Percentiles rank a stretch among this genome's conserved stretches.
Evolutionary conservation across 2,888 invertebrate genomes (phyloP).

Genomic region (Acleris literana): DNA sequence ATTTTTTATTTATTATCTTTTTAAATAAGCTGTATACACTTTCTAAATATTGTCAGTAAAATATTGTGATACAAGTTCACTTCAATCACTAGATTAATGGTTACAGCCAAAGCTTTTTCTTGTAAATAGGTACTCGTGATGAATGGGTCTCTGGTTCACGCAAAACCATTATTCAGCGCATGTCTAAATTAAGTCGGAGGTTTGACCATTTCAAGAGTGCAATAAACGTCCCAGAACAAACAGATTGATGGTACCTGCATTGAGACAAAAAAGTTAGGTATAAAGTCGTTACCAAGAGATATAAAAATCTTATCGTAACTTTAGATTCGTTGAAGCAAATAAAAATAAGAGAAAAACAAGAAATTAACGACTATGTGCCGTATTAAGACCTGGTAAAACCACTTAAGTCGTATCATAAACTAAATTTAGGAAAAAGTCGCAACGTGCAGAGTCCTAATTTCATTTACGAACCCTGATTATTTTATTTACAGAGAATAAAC

Average conservation of each 20-base stretch:
- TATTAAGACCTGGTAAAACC: too few relatives aligned
- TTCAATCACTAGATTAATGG: background rate
- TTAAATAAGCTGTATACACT: too few relatives aligned
- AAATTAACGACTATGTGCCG: too few relatives aligned
- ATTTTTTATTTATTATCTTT: too few relatives aligned
- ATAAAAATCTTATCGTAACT: background rate
- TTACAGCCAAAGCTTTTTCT: background rate
- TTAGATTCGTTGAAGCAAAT: too few relatives aligned
- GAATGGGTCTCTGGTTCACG: constrained; percentile 2
- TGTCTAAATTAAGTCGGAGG: constrained; percentile 6
- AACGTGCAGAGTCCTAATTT: too few relatives aligned
- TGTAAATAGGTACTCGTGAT: constrained; percentile 7
- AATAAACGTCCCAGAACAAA: constrained; percentile 2
- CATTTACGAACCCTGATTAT: too few relatives aligned
- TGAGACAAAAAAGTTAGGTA: background rate
- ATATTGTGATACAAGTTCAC: background rate
- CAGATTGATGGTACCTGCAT: background rate
- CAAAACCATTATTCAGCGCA: constrained; percentile 14
- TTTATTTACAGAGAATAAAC: too few relatives aligned
- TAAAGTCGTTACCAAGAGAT: background rate
- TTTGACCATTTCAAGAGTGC: constrained; percentile 17
- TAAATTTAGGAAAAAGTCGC: background rate
- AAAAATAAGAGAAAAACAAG: too few relatives aligned
- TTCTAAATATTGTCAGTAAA: too few relatives aligned
- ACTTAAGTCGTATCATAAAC: background rate